Conservation (phyloP, 1,140 invertebrate species). For the Riptortus pedestris region DNA sequence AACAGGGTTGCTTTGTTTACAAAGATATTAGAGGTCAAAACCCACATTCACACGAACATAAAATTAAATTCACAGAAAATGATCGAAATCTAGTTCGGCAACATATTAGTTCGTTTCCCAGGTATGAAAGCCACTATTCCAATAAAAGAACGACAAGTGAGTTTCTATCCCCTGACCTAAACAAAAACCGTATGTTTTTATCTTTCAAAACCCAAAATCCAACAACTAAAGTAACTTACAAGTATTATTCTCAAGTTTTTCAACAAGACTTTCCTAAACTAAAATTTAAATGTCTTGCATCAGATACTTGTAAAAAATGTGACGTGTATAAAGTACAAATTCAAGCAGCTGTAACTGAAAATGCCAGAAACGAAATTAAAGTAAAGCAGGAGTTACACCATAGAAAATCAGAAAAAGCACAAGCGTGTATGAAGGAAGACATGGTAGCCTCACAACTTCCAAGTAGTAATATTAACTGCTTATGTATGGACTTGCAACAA, state of each 20-base stretch:
- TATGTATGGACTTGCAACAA: neutral
- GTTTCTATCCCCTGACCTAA: no score
- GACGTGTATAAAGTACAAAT: neutral
- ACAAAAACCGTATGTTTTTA: no score
- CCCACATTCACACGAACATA: neutral
- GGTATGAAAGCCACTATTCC: no score
- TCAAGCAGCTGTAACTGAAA: neutral
- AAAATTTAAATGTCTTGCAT: neutral
- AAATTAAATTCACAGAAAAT: constrained; percentile 9
- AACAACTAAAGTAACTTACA: no score
- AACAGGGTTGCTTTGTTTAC: constrained; percentile 17
- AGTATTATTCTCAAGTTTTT: no score
- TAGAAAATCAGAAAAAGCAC: neutral
- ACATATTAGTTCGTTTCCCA: no score
- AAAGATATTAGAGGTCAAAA: constrained; percentile 4
- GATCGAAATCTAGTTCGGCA: constrained; percentile 8
- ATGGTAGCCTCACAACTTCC: neutral
- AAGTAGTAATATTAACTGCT: neutral
- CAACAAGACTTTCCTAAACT: neutral
- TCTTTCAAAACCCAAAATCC: no score
- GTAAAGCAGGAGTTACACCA: neutral
- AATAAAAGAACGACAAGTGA: no score
- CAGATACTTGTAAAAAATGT: neutral
- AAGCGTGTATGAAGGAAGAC: neutral
- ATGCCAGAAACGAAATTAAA: neutral